Evolutionary conservation across 1,140 invertebrate species (phyloP).

Genomic region (Apis laboriosa): DNA sequence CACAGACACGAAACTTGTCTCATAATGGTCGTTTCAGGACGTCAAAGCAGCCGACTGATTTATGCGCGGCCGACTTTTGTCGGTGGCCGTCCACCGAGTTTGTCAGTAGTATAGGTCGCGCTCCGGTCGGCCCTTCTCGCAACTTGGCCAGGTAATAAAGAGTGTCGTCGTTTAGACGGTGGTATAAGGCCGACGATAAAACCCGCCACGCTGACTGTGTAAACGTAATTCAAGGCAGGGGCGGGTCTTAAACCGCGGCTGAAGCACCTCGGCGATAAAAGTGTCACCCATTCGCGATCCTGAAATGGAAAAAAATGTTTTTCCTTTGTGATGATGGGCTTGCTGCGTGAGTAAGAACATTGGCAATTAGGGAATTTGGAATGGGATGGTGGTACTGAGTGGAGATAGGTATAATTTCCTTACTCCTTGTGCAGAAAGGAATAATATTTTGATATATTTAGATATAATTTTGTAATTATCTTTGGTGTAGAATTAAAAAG

Average conservation of each 20-base stretch:
- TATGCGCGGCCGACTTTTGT: constrained; percentile 52
- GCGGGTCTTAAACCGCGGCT: constrained; percentile 60
- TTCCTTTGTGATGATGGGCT: too few relatives aligned
- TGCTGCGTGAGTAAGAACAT: not conserved
- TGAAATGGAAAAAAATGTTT: not conserved
- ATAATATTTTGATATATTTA: too few relatives aligned
- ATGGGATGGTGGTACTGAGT: too few relatives aligned
- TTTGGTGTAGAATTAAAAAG: too few relatives aligned
- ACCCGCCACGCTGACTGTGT: constrained; percentile 50
- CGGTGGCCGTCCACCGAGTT: not conserved
- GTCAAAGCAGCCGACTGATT: constrained; percentile 41
- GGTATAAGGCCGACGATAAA: constrained; percentile 60
- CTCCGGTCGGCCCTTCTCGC: constrained; percentile 21
- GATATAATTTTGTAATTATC: too few relatives aligned
- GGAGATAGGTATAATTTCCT: too few relatives aligned
- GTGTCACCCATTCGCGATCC: constrained; percentile 11
- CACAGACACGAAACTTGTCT: too few relatives aligned
- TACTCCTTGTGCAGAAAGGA: too few relatives aligned
- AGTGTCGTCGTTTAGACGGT: constrained; percentile 61
- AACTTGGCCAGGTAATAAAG: constrained; percentile 56
- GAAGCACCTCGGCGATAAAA: constrained; percentile 60
- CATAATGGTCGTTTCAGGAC: not conserved
- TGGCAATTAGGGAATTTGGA: not conserved
- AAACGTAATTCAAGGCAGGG: constrained; percentile 54
- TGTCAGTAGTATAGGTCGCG: constrained; percentile 30